Evolutionary conservation across 2,797 vertebrate species (phyloP).

Genomic region (Thamnophis elegans): DNA sequence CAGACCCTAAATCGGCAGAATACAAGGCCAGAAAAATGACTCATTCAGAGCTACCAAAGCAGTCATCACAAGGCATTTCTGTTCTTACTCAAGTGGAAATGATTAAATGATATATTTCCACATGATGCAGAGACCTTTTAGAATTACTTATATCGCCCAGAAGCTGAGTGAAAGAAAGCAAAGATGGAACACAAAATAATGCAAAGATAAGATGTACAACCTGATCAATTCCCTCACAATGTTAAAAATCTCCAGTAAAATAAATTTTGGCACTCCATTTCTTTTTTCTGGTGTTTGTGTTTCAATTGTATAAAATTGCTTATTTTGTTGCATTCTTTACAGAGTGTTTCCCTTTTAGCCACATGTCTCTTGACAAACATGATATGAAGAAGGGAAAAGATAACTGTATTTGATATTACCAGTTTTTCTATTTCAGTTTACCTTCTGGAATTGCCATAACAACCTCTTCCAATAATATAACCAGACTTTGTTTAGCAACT

Average conservation of each 20-base stretch:
- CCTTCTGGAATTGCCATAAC: not conserved
- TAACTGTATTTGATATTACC: not conserved
- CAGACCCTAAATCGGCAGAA: too few species aligned
- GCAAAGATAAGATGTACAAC: not conserved
- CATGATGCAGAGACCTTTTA: not conserved
- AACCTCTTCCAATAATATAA: not conserved
- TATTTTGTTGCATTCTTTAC: not conserved
- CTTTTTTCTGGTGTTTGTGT: not conserved
- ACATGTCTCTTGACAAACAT: not conserved
- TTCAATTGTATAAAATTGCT: not conserved
- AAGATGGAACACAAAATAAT: not conserved
- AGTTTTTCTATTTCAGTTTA: not conserved
- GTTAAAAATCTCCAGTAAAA: not conserved
- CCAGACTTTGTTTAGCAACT: not conserved
- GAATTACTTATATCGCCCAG: not conserved
- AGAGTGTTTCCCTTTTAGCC: not conserved
- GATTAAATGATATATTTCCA: not conserved
- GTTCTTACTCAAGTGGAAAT: not conserved
- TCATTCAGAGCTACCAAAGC: not conserved
- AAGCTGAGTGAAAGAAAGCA: not conserved
- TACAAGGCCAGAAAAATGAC: not conserved
- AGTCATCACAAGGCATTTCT: not conserved
- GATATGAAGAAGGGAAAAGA: not conserved
- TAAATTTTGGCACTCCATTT: too few species aligned
- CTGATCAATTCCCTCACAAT: not conserved